Evolutionary conservation across 2,888 invertebrate genomes (phyloP).

Genomic region (Temnothorax rugatulus): DNA sequence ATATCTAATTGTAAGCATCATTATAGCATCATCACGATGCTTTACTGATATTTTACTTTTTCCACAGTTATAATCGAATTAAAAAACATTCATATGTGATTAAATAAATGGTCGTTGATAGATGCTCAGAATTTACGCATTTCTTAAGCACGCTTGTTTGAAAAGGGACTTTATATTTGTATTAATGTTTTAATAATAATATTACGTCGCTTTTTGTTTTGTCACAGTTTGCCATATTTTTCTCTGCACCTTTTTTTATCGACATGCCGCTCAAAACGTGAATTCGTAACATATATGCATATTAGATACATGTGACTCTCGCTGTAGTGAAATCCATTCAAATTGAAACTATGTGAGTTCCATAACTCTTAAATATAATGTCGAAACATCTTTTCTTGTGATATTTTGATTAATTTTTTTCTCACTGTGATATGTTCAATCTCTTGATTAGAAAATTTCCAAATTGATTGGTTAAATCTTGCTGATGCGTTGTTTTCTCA

Average conservation of each 20-base stretch:
- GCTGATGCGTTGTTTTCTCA: not conserved
- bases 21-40: not conserved
- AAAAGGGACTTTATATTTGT: constrained; percentile 58
- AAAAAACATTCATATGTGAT: not conserved
- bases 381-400: not conserved
- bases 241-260: constrained; percentile 71
- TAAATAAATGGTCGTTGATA: constrained; percentile 4
- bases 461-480: not conserved
- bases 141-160: constrained; percentile 70
- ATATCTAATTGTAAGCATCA: not conserved
- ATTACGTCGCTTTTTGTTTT: constrained; percentile 80
- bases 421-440: not conserved
- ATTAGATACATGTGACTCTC: constrained; percentile 41
- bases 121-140: constrained; percentile 28
- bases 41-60: not conserved
- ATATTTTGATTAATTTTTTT: constrained; percentile 6
- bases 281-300: constrained; percentile 28
- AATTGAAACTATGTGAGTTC: constrained; percentile 68
- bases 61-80: not conserved
- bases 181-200: constrained; percentile 69
- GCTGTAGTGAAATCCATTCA: constrained; percentile 53
- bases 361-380: constrained; percentile 68
- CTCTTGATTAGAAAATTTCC: not conserved
- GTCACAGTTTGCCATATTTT: constrained; percentile 76
- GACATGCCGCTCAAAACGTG: constrained; percentile 62